These are phyloP conservation scores for Itoplectis maculator DNA, from an alignment of 2,888 invertebrate genomes.

Conservation along the genomic window DNA sequence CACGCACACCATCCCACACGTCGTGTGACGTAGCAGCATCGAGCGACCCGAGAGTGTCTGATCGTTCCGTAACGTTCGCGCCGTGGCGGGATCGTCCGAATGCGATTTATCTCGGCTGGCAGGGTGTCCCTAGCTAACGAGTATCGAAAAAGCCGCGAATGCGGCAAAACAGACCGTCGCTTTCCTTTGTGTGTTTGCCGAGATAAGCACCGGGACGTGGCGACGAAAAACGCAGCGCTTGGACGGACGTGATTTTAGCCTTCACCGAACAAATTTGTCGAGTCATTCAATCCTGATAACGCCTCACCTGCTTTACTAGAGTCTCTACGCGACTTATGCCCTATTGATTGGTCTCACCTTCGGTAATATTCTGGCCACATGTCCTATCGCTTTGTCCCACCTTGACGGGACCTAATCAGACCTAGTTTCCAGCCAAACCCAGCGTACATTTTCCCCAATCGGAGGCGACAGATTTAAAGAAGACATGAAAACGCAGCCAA, in stretches of 20 bases:
- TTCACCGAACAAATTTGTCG: neutral
- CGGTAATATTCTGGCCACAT: too few relatives aligned
- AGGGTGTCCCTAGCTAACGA: slow-evolving; percentile 40
- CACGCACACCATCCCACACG: slow-evolving; percentile 18
- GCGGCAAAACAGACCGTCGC: slow-evolving; percentile 23
- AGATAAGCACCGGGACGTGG: neutral
- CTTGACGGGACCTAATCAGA: too few relatives aligned
- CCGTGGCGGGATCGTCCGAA: slow-evolving; percentile 49
- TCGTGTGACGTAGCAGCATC: slow-evolving; percentile 9
- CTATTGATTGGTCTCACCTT: too few relatives aligned
- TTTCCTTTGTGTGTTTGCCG: slow-evolving; percentile 2
- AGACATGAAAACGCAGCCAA: neutral
- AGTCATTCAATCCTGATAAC: neutral
- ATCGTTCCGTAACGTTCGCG: slow-evolving; percentile 46
- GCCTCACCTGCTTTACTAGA: too few relatives aligned
- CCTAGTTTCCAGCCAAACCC: too few relatives aligned
- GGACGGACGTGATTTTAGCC: neutral
- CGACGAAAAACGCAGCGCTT: neutral
- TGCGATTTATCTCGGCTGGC: slow-evolving; percentile 64
- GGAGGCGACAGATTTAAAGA: neutral
- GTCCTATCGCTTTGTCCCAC: too few relatives aligned
- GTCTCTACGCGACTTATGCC: too few relatives aligned
- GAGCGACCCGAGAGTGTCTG: slow-evolving; percentile 28
- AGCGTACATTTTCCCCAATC: too few relatives aligned
- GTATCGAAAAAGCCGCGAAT: slow-evolving; percentile 53